Evolutionary conservation across 2,888 invertebrate species (phyloP).

Genomic region (Trachelus troglodyta): DNA sequence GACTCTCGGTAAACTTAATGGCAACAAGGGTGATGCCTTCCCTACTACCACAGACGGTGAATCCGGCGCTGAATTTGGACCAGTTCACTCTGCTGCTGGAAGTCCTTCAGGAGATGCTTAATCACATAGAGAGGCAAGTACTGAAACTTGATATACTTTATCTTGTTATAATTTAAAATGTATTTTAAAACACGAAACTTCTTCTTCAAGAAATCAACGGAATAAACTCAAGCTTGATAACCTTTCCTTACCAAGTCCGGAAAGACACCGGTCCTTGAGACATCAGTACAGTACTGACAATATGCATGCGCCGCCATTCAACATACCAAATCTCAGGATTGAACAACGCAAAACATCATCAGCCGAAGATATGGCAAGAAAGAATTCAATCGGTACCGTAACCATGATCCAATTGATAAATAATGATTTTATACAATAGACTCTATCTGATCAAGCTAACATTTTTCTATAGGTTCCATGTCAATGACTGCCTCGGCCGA

Average conservation of each 20-base stretch:
- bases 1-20: constrained; percentile 89
- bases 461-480: constrained; percentile 50
- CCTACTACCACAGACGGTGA: constrained; percentile 91
- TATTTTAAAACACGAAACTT: background rate
- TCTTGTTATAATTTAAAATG: background rate
- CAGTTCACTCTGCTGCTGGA: constrained; percentile 84
- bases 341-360: constrained; percentile 91
- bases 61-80: constrained; percentile 85
- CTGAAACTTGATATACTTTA: background rate
- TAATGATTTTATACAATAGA: background rate
- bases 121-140: constrained; percentile 78
- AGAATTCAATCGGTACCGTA: constrained; percentile 79
- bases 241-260: constrained; percentile 79
- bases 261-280: constrained; percentile 78
- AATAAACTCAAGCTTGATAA: constrained; percentile 90
- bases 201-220: constrained; percentile 75
- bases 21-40: constrained; percentile 94
- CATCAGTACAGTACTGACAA: constrained; percentile 90
- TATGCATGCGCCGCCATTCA: constrained; percentile 85
- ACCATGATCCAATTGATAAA: constrained; percentile 20
- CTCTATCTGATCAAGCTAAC: background rate
- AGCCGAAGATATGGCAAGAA: constrained; percentile 91
- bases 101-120: constrained; percentile 93
- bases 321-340: constrained; percentile 87
- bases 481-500: constrained; percentile 67